Percentiles rank a stretch among this genome's conserved stretches.
Conservation (phyloP, 2,113 vertebrate species). For the Perccottus glenii region DNA sequence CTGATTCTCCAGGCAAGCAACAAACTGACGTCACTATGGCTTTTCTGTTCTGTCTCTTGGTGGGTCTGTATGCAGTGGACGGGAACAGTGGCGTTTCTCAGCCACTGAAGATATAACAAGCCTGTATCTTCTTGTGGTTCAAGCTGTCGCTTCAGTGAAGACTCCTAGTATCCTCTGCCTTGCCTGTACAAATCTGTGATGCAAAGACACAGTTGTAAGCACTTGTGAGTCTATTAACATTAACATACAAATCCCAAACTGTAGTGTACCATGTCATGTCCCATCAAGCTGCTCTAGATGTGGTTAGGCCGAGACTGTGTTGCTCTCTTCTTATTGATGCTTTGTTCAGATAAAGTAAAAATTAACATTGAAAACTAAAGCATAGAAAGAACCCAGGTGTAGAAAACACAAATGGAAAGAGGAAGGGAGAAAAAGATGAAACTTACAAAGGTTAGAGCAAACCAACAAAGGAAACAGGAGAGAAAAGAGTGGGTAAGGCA, state of each 20-base stretch:
- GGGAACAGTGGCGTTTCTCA: constrained; percentile 47
- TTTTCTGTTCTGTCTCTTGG: constrained; percentile 68
- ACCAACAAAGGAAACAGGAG: constrained; percentile 50
- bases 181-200: constrained; percentile 22
- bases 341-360: background rate
- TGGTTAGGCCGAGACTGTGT: constrained; percentile 11
- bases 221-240: constrained; percentile 8
- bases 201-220: constrained; percentile 14
- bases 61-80: constrained; percentile 69
- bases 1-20: constrained; percentile 73
- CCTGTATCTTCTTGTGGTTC: constrained; percentile 55
- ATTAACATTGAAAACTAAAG: background rate
- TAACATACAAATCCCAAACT: background rate
- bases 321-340: too few species aligned
- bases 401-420: constrained; percentile 29
- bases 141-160: constrained; percentile 42
- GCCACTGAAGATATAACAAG: constrained; percentile 41
- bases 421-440: constrained; percentile 32
- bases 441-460: constrained; percentile 37
- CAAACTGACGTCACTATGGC: constrained; percentile 65
- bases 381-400: constrained; percentile 36
- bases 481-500: constrained; percentile 51
- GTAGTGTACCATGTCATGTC: constrained; percentile 13
- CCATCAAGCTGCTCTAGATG: constrained; percentile 55
- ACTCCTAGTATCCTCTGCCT: constrained; percentile 21